Conservation (phyloP, 2,797 vertebrate species). For the Coccyzus lansbergi region DNA sequence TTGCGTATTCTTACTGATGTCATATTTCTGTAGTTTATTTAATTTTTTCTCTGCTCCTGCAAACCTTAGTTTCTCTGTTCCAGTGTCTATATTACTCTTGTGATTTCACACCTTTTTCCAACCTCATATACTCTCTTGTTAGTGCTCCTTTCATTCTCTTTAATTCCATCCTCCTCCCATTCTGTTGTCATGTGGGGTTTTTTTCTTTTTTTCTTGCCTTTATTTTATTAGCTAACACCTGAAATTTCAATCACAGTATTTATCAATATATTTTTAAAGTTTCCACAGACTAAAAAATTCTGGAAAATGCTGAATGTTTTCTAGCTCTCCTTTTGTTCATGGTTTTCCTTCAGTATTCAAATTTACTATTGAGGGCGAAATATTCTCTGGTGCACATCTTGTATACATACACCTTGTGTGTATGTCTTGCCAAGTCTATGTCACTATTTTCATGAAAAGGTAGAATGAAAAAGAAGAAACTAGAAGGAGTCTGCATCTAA, state of each 20-base stretch:
- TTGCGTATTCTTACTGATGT: neutral
- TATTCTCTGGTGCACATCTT: neutral
- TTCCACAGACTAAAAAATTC: neutral
- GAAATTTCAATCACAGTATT: neutral
- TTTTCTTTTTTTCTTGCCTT: neutral
- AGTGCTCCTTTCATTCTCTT: neutral
- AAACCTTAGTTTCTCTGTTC: neutral
- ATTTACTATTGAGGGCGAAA: neutral
- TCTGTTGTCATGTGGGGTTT: neutral
- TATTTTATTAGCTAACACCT: neutral
- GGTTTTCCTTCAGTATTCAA: neutral
- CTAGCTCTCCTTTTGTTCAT: neutral
- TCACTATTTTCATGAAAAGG: neutral
- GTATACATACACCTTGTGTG: accelerated
- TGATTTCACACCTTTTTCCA: neutral
- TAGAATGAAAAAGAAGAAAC: neutral
- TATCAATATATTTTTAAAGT: neutral
- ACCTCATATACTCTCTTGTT: neutral
- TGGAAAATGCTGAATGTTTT: neutral
- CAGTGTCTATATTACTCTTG: neutral
- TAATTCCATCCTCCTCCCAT: neutral
- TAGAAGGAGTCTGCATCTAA: neutral
- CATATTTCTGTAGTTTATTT: neutral
- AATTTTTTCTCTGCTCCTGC: neutral
- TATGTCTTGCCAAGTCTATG: neutral